Conservation (phyloP, 2,888 invertebrate species). For the Liodrosophila aerea region DNA sequence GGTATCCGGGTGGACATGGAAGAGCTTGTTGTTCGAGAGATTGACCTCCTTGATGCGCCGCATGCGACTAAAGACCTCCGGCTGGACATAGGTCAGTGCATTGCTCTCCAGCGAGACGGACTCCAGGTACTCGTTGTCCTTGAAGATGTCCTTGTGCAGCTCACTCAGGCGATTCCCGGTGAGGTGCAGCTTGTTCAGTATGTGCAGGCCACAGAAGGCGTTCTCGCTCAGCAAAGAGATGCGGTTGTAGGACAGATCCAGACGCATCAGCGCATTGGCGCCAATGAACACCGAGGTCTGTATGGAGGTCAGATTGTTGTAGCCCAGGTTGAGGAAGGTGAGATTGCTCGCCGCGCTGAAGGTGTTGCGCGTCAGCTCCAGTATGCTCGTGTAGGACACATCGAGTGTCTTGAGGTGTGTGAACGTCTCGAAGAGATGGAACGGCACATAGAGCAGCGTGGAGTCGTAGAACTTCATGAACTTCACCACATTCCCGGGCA, state of each 20-base stretch:
- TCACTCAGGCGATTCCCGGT: constrained; percentile 71
- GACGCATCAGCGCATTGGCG: constrained; percentile 75
- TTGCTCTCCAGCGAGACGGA: constrained; percentile 79
- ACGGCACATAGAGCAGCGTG: constrained; percentile 79
- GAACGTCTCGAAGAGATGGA: constrained; percentile 80
- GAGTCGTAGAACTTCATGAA: constrained; percentile 82
- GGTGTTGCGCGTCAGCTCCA: constrained; percentile 80
- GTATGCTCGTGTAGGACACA: constrained; percentile 79
- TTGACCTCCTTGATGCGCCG: constrained; percentile 79
- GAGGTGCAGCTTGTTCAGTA: constrained; percentile 78
- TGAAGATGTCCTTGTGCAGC: constrained; percentile 76
- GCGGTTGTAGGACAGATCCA: constrained; percentile 79
- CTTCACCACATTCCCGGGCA: constrained; percentile 75
- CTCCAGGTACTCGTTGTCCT: constrained; percentile 79
- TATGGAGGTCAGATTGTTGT: constrained; percentile 79
- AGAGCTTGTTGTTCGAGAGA: constrained; percentile 75
- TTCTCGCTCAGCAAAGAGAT: constrained; percentile 74
- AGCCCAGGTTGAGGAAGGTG: constrained; percentile 77
- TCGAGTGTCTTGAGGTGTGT: constrained; percentile 78
- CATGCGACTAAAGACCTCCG: constrained; percentile 78
- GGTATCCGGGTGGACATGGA: constrained; percentile 76
- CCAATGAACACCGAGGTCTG: constrained; percentile 81
- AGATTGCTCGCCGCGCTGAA: constrained; percentile 79
- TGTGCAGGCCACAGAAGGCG: constrained; percentile 78
- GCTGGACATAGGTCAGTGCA: constrained; percentile 69